These are phyloP conservation scores for Pissodes strobi DNA, from an alignment of 1,140 invertebrate species.

Conservation along the genomic window DNA sequence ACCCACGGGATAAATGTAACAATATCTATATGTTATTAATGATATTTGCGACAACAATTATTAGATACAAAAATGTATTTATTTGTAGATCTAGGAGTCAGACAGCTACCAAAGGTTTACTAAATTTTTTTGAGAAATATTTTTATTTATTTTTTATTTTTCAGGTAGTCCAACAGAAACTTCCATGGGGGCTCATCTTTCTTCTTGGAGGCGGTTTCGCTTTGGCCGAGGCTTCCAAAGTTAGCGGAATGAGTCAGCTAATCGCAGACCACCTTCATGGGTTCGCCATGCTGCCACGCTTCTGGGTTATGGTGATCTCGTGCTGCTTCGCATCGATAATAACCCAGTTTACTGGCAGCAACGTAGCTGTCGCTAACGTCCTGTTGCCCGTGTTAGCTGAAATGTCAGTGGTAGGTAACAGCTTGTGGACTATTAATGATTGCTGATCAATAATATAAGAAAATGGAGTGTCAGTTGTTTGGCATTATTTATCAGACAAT, in stretches of 20 bases:
- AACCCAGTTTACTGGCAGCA: conserved; percentile 83
- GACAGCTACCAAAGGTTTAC: no score
- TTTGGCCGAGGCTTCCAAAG: conserved; percentile 78
- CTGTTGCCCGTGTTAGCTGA: conserved; percentile 79
- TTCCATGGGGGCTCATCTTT: conserved; percentile 79
- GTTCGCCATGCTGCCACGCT: conserved; percentile 60
- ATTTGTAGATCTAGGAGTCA: no score
- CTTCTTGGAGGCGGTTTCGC: conserved; percentile 80
- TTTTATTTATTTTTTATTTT: background rate
- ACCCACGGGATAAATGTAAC: no score
- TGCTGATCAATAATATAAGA: no score
- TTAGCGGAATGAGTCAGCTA: conserved; percentile 74
- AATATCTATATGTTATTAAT: no score
- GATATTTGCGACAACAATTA: no score
- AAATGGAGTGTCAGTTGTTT: no score
- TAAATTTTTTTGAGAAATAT: no score
- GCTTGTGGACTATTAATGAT: no score
- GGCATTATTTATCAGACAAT: no score
- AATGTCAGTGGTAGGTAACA: conserved; percentile 59
- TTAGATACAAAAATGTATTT: no score
- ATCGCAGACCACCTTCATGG: conserved; percentile 69
- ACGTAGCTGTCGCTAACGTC: conserved; percentile 84
- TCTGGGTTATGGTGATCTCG: conserved; percentile 64
- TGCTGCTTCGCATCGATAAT: conserved; percentile 62
- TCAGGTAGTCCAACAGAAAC: conserved; percentile 67